Base-by-base conservation (phyloP, 2,888 invertebrate species). In the Chaetogeoica ovagalla region DNA sequence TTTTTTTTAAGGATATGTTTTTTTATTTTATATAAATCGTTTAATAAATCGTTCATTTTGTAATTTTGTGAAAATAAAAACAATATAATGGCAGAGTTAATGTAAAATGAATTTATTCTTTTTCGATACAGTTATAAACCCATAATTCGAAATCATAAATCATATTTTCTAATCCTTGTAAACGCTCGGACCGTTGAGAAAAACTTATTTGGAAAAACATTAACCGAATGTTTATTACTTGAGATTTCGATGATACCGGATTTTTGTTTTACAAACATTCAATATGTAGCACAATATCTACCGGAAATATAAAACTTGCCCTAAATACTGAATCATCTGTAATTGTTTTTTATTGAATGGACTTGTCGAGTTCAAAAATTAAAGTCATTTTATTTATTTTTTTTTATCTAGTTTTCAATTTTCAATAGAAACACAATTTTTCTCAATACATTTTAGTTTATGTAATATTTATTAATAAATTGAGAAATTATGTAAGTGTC, bases 221-320 rank as follows among this genome's bases (percentile, higher is more conserved):
- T 43, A 43, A n/a, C n/a, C 2, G 37, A 39, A 65, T 65, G 65
- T 65, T 65, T 65, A 65, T 65, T 65, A 37, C 65, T 39, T 1
- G 65, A 65, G 65, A 65, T 65, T 65, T 65, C 11, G 39, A 65
- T 11, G 65, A 39, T 65, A n/a, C 39, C 17, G 65, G 37, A 65
- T 65, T 39, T 65, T 65, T 37, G 65, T 11, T 39, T 39, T 65
- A 19, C 39, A 65, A 9, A 39, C n/a, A n/a, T 37, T 11, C 2
- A 52, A 30, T 30, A 30, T 30, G 4, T 30, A 30, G 30, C 30
- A 30, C 30, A 52, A 52, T 52, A 52, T 65, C 2, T 19, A n/a
- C n/a, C 19, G 65, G 39, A 65, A 65, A 65, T 65, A 39, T n/a
- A 65, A 8, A 17, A 17, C 63, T 37, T 30, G 2, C 43, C 43